A percentile compares a stretch with the other conserved stretches of the same genome.
phyloP scores from a whole-genome alignment of 92 coral and sea anemone species.

The Anthopleura xanthogrammica region DNA sequence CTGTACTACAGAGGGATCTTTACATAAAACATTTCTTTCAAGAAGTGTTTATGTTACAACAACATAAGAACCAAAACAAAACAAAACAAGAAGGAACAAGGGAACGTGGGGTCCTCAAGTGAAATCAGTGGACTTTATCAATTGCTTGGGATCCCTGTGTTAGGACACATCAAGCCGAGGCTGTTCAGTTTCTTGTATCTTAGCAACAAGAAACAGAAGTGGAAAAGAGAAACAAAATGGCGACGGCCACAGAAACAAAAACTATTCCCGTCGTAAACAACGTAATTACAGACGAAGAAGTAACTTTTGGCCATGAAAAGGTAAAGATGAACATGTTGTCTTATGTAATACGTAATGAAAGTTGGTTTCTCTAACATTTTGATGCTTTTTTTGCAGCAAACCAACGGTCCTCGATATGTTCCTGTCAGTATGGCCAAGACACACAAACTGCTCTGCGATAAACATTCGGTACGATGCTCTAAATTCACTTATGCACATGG shows the following conservation, averaged over 20 bases:
- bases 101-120: too few relatives aligned
- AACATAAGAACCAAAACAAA: too few relatives aligned
- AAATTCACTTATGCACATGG: neutral
- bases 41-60: too few relatives aligned
- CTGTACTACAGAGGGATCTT: too few relatives aligned
- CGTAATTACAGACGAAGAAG: slow-evolving; percentile 79
- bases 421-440: slow-evolving; percentile 74
- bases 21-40: too few relatives aligned
- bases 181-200: slow-evolving; percentile 4
- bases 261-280: slow-evolving; percentile 90
- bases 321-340: slow-evolving; percentile 34
- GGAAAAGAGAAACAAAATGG: slow-evolving; percentile 66
- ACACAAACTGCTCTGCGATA: slow-evolving; percentile 82
- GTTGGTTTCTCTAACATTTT: neutral
- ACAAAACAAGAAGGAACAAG: too few relatives aligned
- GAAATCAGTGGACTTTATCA: too few relatives aligned
- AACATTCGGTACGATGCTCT: slow-evolving; percentile 77
- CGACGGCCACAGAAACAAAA: slow-evolving; percentile 71
- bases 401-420: slow-evolving; percentile 11
- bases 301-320: slow-evolving; percentile 40
- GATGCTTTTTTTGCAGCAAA: slow-evolving; percentile 15
- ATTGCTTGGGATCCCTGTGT: slow-evolving; percentile 20
- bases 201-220: slow-evolving; percentile 17
- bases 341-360: neutral
- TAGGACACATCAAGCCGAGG: slow-evolving; percentile 6